Evolutionary conservation across 2,797 vertebrate species (phyloP).

Genomic region (Labeo calbasu): DNA sequence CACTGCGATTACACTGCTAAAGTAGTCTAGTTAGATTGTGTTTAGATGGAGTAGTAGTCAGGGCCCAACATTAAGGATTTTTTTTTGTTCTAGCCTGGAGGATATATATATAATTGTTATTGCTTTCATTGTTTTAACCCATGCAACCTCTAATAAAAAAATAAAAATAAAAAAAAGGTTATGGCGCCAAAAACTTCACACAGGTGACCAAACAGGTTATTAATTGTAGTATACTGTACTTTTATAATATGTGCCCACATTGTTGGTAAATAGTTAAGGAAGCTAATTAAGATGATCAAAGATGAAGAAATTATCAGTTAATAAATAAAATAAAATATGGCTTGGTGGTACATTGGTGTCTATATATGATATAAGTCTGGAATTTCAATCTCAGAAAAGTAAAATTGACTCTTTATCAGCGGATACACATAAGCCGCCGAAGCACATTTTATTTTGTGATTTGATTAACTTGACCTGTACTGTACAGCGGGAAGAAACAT

Average conservation of each 20-base stretch:
- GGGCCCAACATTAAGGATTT: not conserved
- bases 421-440: not conserved
- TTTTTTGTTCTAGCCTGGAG: not conserved
- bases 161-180: not conserved
- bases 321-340: not conserved
- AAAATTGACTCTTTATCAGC: not conserved
- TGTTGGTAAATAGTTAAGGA: not conserved
- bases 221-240: too few relatives aligned
- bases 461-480: slow-evolving; percentile 2
- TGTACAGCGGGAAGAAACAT: not conserved
- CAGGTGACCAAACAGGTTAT: too few relatives aligned
- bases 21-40: not conserved
- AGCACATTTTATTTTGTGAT: slow-evolving; percentile 5
- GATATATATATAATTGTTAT: not conserved
- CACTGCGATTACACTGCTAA: not conserved
- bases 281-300: not conserved
- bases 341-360: not conserved
- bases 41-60: not conserved
- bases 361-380: not conserved
- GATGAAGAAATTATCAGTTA: not conserved
- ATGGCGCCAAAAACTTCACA: not conserved
- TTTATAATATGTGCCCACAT: not conserved
- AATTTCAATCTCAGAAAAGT: not conserved
- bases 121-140: not conserved
- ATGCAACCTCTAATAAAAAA: not conserved